phyloP scores from a whole-genome alignment of 2,113 vertebrate species.

The Lontra canadensis region DNA sequence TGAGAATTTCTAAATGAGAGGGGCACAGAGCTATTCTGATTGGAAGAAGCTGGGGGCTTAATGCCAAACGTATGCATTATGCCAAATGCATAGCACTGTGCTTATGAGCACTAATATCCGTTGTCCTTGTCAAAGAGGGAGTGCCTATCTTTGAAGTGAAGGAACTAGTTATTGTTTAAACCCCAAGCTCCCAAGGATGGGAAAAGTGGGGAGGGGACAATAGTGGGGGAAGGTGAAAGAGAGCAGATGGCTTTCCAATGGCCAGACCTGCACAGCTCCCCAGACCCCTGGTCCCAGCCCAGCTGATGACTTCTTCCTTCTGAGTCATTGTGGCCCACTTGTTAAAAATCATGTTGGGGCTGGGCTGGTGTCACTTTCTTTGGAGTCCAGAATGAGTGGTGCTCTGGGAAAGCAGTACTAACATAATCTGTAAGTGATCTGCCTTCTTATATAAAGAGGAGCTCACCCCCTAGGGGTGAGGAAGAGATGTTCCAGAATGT shows the following conservation, averaged over 20 bases:
- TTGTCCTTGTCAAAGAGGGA: neutral
- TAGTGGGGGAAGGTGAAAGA: neutral
- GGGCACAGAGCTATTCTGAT: neutral
- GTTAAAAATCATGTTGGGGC: neutral
- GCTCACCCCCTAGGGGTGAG: neutral
- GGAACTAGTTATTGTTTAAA: neutral
- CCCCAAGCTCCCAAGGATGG: neutral
- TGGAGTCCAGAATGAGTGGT: neutral
- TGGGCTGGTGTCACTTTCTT: neutral
- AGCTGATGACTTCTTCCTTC: neutral
- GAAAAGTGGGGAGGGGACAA: neutral
- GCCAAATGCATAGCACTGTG: no score
- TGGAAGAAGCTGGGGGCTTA: neutral
- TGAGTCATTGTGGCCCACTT: neutral
- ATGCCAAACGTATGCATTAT: neutral
- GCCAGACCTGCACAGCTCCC: neutral
- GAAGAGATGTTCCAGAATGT: neutral
- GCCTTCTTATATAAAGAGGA: neutral
- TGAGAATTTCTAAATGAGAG: neutral
- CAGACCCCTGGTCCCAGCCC: neutral
- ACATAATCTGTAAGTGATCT: neutral
- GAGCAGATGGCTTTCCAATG: neutral
- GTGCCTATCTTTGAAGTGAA: neutral
- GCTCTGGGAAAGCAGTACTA: neutral
- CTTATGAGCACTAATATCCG: accelerated